A percentile compares a stretch with the other conserved stretches of the same genome.
These are phyloP conservation scores for Polypedilum vanderplanki DNA, from an alignment of 1,140 invertebrate genomes.

Conservation along the genomic window DNA sequence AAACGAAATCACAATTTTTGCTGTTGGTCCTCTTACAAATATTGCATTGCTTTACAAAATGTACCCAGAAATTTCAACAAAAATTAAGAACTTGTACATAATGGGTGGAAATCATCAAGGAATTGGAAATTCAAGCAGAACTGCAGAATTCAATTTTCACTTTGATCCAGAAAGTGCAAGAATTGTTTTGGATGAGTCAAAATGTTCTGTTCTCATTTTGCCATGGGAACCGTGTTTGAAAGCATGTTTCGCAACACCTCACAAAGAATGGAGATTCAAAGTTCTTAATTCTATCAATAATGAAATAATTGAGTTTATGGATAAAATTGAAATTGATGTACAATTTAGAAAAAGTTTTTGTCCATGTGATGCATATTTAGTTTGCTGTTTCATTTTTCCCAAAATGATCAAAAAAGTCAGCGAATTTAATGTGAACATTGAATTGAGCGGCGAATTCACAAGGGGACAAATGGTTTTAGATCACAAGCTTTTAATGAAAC, in stretches of 20 bases:
- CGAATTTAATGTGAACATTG: conserved; percentile 48
- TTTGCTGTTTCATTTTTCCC: conserved; percentile 47
- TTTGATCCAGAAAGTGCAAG: conserved; percentile 24
- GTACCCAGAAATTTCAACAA: not conserved
- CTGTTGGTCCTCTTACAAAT: conserved; percentile 20
- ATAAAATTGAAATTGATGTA: not conserved
- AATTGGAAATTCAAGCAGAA: conserved; percentile 34
- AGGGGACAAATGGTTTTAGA: conserved; percentile 56
- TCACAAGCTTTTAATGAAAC: conserved; percentile 45
- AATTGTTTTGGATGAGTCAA: conserved; percentile 38
- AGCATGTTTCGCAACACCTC: conserved; percentile 42
- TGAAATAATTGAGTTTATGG: not conserved
- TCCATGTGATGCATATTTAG: conserved; percentile 52
- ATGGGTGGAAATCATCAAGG: not conserved
- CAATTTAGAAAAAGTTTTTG: conserved; percentile 32
- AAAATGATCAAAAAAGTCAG: conserved; percentile 38
- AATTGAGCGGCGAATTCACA: conserved; percentile 49
- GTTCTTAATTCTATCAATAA: not conserved
- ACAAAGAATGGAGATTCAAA: not conserved
- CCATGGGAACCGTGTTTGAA: conserved; percentile 57
- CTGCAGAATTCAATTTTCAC: conserved; percentile 41
- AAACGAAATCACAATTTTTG: not conserved
- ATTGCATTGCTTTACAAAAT: conserved; percentile 5
- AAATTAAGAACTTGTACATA: not conserved
- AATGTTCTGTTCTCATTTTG: conserved; percentile 52